Conservation (phyloP, 2,888 invertebrate genomes). For the Lasioglossum villosulum region DNA sequence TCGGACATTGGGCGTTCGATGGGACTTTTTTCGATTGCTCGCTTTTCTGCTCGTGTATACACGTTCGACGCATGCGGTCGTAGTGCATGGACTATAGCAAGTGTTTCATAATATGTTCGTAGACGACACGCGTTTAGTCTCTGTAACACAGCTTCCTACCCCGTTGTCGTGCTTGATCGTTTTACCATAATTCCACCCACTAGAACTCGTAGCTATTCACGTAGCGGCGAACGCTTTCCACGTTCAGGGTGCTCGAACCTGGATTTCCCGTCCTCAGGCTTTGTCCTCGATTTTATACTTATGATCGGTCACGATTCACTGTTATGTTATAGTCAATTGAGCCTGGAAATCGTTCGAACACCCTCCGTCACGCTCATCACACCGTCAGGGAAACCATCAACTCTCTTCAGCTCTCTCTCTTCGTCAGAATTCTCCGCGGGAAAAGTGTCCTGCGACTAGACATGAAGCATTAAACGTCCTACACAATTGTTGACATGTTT, state of each 20-base stretch:
- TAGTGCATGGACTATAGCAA: constrained; percentile 40
- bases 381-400: constrained; percentile 39
- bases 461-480: not conserved
- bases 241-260: constrained; percentile 43
- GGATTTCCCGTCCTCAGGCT: not conserved
- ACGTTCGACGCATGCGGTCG: constrained; percentile 20
- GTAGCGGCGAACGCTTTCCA: constrained; percentile 35
- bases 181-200: constrained; percentile 34
- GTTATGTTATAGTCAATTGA: not conserved
- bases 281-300: not conserved
- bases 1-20: constrained; percentile 60
- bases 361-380: constrained; percentile 45
- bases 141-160: constrained; percentile 37
- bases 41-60: constrained; percentile 46
- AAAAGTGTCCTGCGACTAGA: constrained; percentile 47
- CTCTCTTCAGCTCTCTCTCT: constrained; percentile 55
- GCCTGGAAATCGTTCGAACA: constrained; percentile 20
- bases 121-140: constrained; percentile 25
- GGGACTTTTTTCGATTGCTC: constrained; percentile 42
- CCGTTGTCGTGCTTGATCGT: constrained; percentile 44
- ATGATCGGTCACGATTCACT: not conserved
- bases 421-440: constrained; percentile 36
- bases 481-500: not conserved
- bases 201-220: constrained; percentile 36
- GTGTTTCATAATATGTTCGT: constrained; percentile 28